These are phyloP conservation scores for Ornithoptera priamus DNA, from an alignment of 2,888 invertebrate species.

Conservation along the genomic window DNA sequence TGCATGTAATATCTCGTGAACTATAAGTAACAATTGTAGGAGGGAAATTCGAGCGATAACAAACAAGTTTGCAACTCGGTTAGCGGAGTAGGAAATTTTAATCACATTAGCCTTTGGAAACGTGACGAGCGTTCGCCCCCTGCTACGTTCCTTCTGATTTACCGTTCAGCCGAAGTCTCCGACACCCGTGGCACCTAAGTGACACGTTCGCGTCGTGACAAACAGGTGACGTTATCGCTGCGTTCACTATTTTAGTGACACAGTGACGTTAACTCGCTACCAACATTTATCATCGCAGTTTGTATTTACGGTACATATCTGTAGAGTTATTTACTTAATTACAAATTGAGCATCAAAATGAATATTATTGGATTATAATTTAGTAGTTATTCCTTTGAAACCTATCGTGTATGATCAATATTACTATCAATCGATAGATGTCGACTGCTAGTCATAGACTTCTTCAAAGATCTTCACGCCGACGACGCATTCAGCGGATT, in stretches of 20 bases:
- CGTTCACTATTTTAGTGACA: constrained; percentile 16
- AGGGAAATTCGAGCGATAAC: constrained; percentile 1
- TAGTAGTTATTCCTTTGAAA: no score
- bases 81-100: constrained; percentile 44
- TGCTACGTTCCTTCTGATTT: constrained; percentile 33
- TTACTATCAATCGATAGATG: no score
- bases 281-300: constrained; percentile 4
- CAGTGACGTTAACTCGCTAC: constrained; percentile 1
- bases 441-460: no score
- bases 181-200: constrained; percentile 7
- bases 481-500: no score
- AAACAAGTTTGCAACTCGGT: constrained; percentile 32
- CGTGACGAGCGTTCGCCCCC: constrained; percentile 36
- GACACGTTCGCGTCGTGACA: constrained; percentile 19
- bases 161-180: constrained; percentile 2
- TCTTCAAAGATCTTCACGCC: no score
- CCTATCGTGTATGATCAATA: no score
- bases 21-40: background rate
- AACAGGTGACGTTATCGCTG: constrained; percentile 18
- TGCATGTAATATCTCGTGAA: background rate
- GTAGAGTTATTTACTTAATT: background rate
- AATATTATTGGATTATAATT: no score
- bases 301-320: background rate
- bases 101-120: constrained; percentile 45
- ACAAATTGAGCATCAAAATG: background rate